A percentile compares a stretch with the other conserved stretches of the same genome.
phyloP scores from a whole-genome alignment of 2,888 invertebrate genomes.

The Apodemia zela region DNA sequence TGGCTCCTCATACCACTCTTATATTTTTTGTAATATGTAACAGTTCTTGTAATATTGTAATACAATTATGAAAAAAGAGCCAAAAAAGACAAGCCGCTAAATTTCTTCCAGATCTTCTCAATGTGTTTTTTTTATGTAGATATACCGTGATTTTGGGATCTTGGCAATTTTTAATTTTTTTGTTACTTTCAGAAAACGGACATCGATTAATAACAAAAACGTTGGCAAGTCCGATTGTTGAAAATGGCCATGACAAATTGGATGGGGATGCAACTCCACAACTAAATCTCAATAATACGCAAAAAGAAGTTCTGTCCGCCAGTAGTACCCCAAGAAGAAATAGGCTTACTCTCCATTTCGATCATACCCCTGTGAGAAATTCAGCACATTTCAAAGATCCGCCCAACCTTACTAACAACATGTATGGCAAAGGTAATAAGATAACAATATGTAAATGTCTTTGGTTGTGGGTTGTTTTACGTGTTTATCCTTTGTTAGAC shows the following conservation, averaged over 20 bases:
- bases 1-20: too few relatives aligned
- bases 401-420: constrained; percentile 48
- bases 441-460: constrained; percentile 26
- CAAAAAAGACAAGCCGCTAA: too few relatives aligned
- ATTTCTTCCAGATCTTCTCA: too few relatives aligned
- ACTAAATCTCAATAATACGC: constrained; percentile 36
- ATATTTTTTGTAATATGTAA: too few relatives aligned
- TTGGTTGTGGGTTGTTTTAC: constrained; percentile 20
- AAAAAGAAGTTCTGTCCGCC: constrained; percentile 56
- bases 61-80: too few relatives aligned
- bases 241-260: constrained; percentile 59
- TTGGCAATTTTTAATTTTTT: too few relatives aligned
- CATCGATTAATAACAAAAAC: constrained; percentile 43
- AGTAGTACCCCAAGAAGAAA: constrained; percentile 80
- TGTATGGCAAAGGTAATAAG: constrained; percentile 63
- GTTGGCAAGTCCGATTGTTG: constrained; percentile 55
- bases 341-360: constrained; percentile 86
- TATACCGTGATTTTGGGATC: too few relatives aligned
- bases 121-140: too few relatives aligned
- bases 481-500: constrained; percentile 17
- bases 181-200: constrained; percentile 17
- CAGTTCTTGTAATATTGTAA: too few relatives aligned
- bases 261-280: constrained; percentile 51
- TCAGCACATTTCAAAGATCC: constrained; percentile 90
- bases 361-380: constrained; percentile 84